Evolutionary conservation across 2,113 vertebrate species (phyloP).

Genomic region (Columba livia): DNA sequence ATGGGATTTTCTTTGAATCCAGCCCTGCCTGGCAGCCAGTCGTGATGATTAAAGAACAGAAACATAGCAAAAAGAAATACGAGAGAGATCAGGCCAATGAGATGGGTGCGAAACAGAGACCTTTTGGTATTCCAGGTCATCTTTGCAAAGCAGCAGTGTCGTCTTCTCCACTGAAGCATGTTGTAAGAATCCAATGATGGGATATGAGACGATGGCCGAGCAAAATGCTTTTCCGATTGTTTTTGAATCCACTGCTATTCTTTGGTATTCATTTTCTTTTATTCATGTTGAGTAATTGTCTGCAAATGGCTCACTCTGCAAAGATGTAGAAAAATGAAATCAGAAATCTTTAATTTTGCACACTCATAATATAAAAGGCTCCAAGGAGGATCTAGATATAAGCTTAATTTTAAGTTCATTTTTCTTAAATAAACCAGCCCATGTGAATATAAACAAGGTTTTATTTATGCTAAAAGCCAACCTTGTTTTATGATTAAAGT

Average conservation of each 20-base stretch:
- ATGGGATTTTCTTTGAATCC: conserved; percentile 83
- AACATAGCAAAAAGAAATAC: conserved; percentile 85
- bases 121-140: conserved; percentile 96
- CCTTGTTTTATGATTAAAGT: neutral
- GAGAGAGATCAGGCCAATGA: conserved; percentile 80
- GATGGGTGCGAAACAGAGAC: conserved; percentile 88
- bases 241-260: conserved; percentile 51
- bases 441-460: neutral
- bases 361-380: neutral
- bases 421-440: neutral
- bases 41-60: conserved; percentile 85
- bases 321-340: neutral
- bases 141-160: conserved; percentile 91
- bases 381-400: neutral
- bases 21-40: conserved; percentile 81
- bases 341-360: neutral
- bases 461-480: neutral
- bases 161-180: conserved; percentile 92
- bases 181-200: conserved; percentile 73
- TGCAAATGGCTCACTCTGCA: conserved; percentile 53
- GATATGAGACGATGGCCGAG: neutral
- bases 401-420: neutral
- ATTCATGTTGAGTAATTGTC: neutral
- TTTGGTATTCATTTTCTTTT: conserved; percentile 69
- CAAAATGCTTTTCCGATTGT: neutral